A percentile compares a stretch with the other conserved stretches of the same genome.
These are phyloP conservation scores for Solea senegalensis DNA, from an alignment of 2,113 vertebrate species.

Conservation along the genomic window DNA sequence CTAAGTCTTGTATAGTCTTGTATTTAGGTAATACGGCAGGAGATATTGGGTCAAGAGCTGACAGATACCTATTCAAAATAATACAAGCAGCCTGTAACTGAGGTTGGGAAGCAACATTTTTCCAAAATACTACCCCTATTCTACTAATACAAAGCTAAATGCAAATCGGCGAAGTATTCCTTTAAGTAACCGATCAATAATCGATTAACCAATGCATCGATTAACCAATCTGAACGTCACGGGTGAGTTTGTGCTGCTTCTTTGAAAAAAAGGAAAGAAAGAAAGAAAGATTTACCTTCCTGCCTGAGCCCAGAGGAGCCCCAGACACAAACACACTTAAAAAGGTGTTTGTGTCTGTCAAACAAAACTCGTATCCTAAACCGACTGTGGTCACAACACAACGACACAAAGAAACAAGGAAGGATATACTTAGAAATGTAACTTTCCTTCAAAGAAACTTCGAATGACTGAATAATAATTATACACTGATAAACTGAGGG, in stretches of 20 bases:
- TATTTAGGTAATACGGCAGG: too few relatives aligned
- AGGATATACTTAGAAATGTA: neutral
- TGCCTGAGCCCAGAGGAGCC: slow-evolving; percentile 22
- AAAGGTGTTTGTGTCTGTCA: slow-evolving; percentile 45
- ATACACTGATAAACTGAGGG: neutral
- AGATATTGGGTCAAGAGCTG: too few relatives aligned
- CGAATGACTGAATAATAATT: neutral
- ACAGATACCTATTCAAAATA: too few relatives aligned
- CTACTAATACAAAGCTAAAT: too few relatives aligned
- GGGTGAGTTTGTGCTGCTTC: slow-evolving; percentile 1
- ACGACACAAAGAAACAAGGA: slow-evolving; percentile 18
- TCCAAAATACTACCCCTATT: too few relatives aligned
- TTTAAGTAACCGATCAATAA: too few relatives aligned
- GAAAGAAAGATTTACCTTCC: slow-evolving; percentile 4
- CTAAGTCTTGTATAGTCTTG: too few relatives aligned
- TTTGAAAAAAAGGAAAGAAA: slow-evolving; percentile 11
- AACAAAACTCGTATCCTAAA: slow-evolving; percentile 21
- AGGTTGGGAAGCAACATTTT: too few relatives aligned
- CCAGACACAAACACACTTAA: slow-evolving; percentile 27
- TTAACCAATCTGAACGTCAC: neutral
- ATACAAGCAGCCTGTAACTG: too few relatives aligned
- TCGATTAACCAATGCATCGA: too few relatives aligned
- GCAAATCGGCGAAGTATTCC: too few relatives aligned
- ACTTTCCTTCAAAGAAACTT: neutral
- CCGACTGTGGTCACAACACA: slow-evolving; percentile 15